A percentile compares a stretch with the other conserved stretches of the same genome.
Evolutionary conservation across 2,888 invertebrate genomes (phyloP).

Genomic region (Megalurothrips usitatus): DNA sequence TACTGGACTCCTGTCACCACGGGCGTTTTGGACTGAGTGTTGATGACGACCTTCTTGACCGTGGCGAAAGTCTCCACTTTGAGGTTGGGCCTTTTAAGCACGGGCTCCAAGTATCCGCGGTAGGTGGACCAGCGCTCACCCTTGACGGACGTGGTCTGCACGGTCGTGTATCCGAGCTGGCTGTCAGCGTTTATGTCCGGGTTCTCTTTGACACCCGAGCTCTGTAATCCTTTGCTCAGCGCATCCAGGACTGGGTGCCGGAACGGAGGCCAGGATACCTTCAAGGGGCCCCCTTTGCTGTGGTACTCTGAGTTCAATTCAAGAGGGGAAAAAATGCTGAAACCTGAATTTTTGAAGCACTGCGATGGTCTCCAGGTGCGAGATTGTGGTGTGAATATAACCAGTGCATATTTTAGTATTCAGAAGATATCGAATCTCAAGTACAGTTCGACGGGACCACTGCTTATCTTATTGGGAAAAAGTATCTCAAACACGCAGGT

Average conservation of each 20-base stretch:
- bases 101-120: neutral
- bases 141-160: neutral
- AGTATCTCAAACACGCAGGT: too few relatives aligned
- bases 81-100: neutral
- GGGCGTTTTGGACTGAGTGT: neutral
- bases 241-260: neutral
- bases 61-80: neutral
- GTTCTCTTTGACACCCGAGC: neutral
- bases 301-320: neutral
- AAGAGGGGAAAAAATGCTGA: too few relatives aligned
- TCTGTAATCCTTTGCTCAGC: neutral
- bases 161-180: neutral
- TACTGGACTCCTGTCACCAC: neutral
- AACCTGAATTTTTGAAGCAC: too few relatives aligned
- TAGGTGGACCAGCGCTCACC: neutral
- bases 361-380: too few relatives aligned
- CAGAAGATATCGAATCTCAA: too few relatives aligned
- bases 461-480: too few relatives aligned
- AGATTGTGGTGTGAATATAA: too few relatives aligned
- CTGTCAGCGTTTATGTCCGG: neutral
- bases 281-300: neutral
- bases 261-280: neutral
- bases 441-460: too few relatives aligned
- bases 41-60: neutral
- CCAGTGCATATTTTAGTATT: too few relatives aligned